Evolutionary conservation across 2,797 vertebrate species (phyloP).

Genomic region (Spinus olivaceus): DNA sequence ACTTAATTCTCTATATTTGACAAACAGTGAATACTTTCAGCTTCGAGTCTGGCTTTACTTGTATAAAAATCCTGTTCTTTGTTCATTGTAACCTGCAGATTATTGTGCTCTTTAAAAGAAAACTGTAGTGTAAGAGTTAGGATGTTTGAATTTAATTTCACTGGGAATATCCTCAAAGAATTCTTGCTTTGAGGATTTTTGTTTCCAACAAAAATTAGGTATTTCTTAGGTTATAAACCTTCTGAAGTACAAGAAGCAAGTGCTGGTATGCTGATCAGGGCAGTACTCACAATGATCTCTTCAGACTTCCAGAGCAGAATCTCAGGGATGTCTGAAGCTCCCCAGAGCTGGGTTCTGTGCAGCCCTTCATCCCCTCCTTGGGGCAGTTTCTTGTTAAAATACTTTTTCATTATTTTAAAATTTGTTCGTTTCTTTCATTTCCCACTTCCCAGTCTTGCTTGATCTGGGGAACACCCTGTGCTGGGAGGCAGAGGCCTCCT

Average conservation of each 20-base stretch:
- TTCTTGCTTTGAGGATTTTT: neutral
- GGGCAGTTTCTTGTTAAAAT: neutral
- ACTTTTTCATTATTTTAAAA: neutral
- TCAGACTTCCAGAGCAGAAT: neutral
- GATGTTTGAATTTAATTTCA: neutral
- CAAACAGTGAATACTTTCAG: neutral
- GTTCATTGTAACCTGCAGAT: neutral
- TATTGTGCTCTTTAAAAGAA: neutral
- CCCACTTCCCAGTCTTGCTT: neutral
- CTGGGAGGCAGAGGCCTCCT: neutral
- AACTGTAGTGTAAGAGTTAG: neutral
- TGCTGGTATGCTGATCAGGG: fast-evolving
- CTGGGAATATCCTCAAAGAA: neutral
- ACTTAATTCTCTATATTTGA: neutral
- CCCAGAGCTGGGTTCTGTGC: neutral
- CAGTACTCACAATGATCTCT: neutral
- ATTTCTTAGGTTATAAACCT: neutral
- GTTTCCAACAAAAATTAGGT: neutral
- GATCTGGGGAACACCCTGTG: neutral
- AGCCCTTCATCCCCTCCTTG: neutral
- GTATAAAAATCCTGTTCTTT: neutral
- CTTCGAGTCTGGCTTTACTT: neutral
- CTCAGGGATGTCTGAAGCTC: neutral
- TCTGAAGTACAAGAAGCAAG: neutral
- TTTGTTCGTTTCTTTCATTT: neutral